Conservation (phyloP, 2,113 vertebrate species). For the Xenotilapia longispinis region DNA sequence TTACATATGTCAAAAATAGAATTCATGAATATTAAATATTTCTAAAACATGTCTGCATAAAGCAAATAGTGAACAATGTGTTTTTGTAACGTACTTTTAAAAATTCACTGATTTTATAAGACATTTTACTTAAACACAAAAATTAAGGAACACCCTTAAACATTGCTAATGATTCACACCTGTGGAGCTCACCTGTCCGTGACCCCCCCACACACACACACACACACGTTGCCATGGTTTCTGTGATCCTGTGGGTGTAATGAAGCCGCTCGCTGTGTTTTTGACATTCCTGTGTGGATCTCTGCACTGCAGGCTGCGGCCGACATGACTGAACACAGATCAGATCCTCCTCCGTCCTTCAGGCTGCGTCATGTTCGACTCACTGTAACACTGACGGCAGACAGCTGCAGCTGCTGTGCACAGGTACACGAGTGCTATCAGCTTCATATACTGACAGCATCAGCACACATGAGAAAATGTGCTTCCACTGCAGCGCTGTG, state of each 20-base stretch:
- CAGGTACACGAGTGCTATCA: background rate
- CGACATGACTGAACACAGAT: conserved; percentile 11
- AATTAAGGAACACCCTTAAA: too few relatives aligned
- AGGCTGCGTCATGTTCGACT: background rate
- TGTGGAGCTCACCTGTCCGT: background rate
- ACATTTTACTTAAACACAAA: background rate
- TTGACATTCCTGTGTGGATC: background rate
- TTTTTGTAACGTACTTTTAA: rapidly evolving
- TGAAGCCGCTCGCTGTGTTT: background rate
- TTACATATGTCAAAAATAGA: rapidly evolving
- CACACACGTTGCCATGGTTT: background rate
- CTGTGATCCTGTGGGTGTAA: background rate
- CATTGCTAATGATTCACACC: background rate
- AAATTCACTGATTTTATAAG: background rate
- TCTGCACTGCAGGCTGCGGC: background rate
- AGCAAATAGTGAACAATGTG: background rate
- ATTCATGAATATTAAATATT: background rate
- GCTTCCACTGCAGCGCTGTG: background rate
- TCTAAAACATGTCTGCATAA: background rate
- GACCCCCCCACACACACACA: background rate
- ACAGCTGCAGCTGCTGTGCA: background rate
- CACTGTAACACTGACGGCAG: background rate
- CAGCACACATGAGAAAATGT: background rate
- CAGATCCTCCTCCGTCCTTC: background rate
- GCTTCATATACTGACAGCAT: background rate